Percentiles rank a stretch among this genome's conserved stretches.
Evolutionary conservation across 2,888 invertebrate genomes (phyloP).

Genomic region (Drosophila lutescens): DNA sequence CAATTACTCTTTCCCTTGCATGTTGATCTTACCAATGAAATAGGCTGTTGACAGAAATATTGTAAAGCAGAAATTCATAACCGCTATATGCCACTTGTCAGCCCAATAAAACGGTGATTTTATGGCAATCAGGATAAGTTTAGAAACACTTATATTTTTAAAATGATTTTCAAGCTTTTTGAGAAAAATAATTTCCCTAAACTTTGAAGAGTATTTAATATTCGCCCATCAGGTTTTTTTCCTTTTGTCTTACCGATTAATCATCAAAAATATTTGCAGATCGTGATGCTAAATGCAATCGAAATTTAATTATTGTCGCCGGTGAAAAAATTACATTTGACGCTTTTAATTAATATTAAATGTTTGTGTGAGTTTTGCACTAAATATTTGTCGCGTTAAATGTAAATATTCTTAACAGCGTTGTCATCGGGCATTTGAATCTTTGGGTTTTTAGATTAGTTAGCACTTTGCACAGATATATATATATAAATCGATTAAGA

Average conservation of each 20-base stretch:
- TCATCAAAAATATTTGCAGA: conserved; percentile 71
- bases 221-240: not conserved
- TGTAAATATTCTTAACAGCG: not conserved
- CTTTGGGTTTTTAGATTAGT: not conserved
- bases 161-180: not conserved
- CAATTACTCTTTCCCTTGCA: conserved; percentile 14
- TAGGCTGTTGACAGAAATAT: conserved; percentile 33
- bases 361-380: conserved; percentile 2
- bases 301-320: conserved; percentile 61
- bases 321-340: conserved; percentile 36
- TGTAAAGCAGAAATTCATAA: conserved; percentile 6
- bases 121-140: too few relatives aligned
- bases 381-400: conserved; percentile 30
- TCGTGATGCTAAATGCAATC: conserved; percentile 61
- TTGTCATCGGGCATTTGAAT: not conserved
- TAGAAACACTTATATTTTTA: not conserved
- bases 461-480: not conserved
- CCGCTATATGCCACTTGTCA: not conserved
- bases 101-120: not conserved
- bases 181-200: not conserved
- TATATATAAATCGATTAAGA: too few relatives aligned
- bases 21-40: conserved; percentile 30
- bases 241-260: conserved; percentile 59
- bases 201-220: conserved; percentile 6
- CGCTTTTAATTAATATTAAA: conserved; percentile 28